Evolutionary conservation across 2,113 vertebrate species (phyloP).

Genomic region (Phyllopteryx taeniolatus): DNA sequence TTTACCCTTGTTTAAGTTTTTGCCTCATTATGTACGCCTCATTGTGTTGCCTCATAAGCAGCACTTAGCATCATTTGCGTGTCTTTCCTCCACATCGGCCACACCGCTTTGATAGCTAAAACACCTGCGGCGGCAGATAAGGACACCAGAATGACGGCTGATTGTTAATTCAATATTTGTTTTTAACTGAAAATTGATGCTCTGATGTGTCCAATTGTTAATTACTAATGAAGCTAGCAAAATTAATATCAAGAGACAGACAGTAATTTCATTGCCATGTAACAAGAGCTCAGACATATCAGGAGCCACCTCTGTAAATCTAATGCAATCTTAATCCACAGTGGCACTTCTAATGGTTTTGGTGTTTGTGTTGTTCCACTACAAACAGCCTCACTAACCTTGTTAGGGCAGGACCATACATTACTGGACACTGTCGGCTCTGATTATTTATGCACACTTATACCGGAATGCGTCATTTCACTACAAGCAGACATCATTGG

Average conservation of each 20-base stretch:
- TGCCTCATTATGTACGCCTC: too few relatives aligned
- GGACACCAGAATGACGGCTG: too few relatives aligned
- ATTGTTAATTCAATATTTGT: background rate
- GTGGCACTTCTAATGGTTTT: slow-evolving; percentile 51
- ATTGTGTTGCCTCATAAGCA: too few relatives aligned
- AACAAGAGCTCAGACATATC: slow-evolving; percentile 5
- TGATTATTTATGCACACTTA: slow-evolving; percentile 76
- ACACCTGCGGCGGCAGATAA: too few relatives aligned
- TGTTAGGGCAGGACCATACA: slow-evolving; percentile 59
- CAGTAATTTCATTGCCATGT: background rate
- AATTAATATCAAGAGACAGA: slow-evolving; percentile 8
- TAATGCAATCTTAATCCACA: slow-evolving; percentile 35
- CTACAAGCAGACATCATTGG: slow-evolving; percentile 72
- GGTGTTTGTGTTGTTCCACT: slow-evolving; percentile 52
- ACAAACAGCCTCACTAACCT: slow-evolving; percentile 53
- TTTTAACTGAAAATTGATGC: background rate
- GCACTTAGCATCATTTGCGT: too few relatives aligned
- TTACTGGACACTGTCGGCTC: slow-evolving; percentile 39
- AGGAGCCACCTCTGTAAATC: slow-evolving; percentile 1
- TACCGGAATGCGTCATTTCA: slow-evolving; percentile 66
- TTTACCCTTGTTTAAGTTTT: too few relatives aligned
- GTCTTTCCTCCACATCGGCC: too few relatives aligned
- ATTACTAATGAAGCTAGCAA: background rate
- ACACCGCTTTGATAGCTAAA: too few relatives aligned
- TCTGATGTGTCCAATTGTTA: slow-evolving; percentile 9